Base-by-base conservation (phyloP, 2,888 invertebrate species). In the Tricholauxania praeusta region DNA sequence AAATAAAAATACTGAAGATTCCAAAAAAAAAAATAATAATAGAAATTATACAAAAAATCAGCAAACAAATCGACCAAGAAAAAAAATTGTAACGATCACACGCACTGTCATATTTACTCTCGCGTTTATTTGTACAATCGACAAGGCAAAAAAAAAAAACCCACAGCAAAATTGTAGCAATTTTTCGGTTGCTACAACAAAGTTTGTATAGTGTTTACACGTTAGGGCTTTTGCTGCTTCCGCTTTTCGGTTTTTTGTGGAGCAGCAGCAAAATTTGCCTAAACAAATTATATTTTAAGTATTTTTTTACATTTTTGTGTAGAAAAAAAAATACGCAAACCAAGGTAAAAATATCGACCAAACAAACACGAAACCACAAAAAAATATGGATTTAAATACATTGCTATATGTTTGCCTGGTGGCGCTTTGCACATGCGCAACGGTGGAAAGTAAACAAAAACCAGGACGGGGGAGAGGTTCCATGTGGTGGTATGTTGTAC, bases 401-500 rank as follows among this genome's bases (percentile, higher is more conserved):
- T 80, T 84, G 69, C 78, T 87, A 53, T 80, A 83, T 76, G 76
- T 82, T 74, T 84, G 83, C 79, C 79, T 87, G 71, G 78, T 85
- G 81, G 82, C 84, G 73, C 78, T 86, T 71, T 82, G 82, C 79
- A 79, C 82, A 55, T 78, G 80, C 72, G 66, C 79, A 78, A 82
- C 82, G 78, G 83, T 82, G 71, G 86, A 85, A 75, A 85, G 83
- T 72, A 87, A 87, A 83, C 86, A 86, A 68, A 93, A 93, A 84
- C 90, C 91, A 80, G 91, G 93, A 85, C 90, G 94, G 85, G 95
- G 95, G 83, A 91, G 94, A 84, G 95, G 96, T 86, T 94, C 95
- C 82, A 95, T 94, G 93, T 96, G 96, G 96, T 96, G 96, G 95
- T 96, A 89, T 90, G 95, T 39, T 39, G 10, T 39, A 10, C 7